These are phyloP conservation scores for Triplophysa dalaica DNA, from an alignment of 2,113 vertebrate genomes.

Conservation along the genomic window DNA sequence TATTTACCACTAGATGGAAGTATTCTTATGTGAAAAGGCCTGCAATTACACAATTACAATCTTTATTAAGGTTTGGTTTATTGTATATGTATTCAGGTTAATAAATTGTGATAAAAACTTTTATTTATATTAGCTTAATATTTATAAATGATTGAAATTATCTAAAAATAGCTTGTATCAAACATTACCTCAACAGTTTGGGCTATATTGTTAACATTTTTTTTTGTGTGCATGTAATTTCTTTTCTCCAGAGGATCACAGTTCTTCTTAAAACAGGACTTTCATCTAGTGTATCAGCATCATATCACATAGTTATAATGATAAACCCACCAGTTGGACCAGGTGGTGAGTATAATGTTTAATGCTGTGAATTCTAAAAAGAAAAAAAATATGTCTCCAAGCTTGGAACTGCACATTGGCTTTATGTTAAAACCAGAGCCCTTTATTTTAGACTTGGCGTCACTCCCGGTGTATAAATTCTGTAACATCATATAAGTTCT, in stretches of 20 bases:
- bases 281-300: not conserved
- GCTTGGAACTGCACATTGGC: not conserved
- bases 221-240: not conserved
- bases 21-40: not conserved
- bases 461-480: not conserved
- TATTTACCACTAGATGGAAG: slow-evolving; percentile 42
- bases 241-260: not conserved
- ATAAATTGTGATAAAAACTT: not conserved
- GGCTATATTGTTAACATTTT: not conserved
- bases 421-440: not conserved
- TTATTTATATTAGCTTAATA: too few relatives aligned
- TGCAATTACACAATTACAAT: not conserved
- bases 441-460: not conserved
- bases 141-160: not conserved
- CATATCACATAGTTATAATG: not conserved
- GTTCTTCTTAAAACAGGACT: not conserved
- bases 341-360: slow-evolving; percentile 18
- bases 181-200: not conserved
- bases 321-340: not conserved
- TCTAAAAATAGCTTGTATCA: not conserved
- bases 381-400: not conserved
- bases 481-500: too few relatives aligned
- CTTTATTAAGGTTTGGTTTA: not conserved
- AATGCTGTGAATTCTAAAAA: not conserved
- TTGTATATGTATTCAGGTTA: too few relatives aligned